Conservation (phyloP, 2,797 vertebrate species). For the Sebastes miniatus region DNA sequence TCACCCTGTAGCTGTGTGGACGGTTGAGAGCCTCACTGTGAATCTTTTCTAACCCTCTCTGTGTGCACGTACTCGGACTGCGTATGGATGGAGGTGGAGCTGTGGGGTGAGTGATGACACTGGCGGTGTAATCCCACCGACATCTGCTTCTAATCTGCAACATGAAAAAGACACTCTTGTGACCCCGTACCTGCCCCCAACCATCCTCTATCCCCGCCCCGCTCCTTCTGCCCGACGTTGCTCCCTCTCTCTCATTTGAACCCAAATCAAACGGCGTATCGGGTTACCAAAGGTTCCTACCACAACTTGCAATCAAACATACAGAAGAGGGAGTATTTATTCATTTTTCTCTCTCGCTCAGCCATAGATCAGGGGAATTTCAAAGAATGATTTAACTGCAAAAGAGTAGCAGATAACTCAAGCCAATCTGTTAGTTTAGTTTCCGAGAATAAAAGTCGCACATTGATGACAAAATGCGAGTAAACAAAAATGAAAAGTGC, state of each 20-base stretch:
- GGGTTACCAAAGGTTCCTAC: slow-evolving; percentile 64
- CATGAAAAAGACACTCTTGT: slow-evolving; percentile 81
- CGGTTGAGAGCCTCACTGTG: neutral
- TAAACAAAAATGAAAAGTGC: slow-evolving; percentile 31
- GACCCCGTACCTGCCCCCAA: slow-evolving; percentile 76
- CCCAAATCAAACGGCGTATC: slow-evolving; percentile 75
- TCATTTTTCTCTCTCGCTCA: slow-evolving; percentile 45
- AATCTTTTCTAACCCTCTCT: slow-evolving; percentile 29
- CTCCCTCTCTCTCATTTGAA: slow-evolving; percentile 65
- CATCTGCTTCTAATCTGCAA: slow-evolving; percentile 86
- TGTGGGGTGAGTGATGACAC: slow-evolving; percentile 80
- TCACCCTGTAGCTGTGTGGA: slow-evolving; percentile 14
- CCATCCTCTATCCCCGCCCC: slow-evolving; percentile 57
- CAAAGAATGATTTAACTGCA: neutral
- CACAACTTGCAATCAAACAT: slow-evolving; percentile 69
- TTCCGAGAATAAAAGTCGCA: neutral
- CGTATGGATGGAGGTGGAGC: slow-evolving; percentile 57
- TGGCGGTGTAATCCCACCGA: slow-evolving; percentile 74
- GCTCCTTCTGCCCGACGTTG: slow-evolving; percentile 40
- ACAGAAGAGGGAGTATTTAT: slow-evolving; percentile 40
- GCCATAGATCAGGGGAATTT: slow-evolving; percentile 22
- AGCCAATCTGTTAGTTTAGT: neutral
- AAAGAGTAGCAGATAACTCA: neutral
- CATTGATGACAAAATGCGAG: slow-evolving; percentile 16
- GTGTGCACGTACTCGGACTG: slow-evolving; percentile 12